Conservation (phyloP, 2,888 invertebrate genomes). For the Rosalia funebris region DNA sequence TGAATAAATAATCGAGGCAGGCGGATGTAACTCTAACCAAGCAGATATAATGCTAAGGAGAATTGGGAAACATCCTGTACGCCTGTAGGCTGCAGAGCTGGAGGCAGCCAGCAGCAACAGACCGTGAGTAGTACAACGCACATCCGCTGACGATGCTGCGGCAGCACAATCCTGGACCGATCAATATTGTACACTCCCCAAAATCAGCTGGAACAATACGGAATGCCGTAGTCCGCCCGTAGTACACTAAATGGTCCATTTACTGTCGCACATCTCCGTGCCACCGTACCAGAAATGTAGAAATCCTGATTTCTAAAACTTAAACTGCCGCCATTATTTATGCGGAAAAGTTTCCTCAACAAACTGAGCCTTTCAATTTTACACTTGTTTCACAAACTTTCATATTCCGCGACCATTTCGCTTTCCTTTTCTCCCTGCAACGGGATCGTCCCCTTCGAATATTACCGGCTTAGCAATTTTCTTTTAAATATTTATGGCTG, state of each 20-base stretch:
- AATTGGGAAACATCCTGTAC: neutral
- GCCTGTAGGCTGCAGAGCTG: constrained; percentile 20
- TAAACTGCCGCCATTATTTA: constrained; percentile 39
- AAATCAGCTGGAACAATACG: constrained; percentile 52
- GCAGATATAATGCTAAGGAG: too few relatives aligned
- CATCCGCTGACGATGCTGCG: constrained; percentile 57
- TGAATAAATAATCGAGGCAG: too few relatives aligned
- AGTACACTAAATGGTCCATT: constrained; percentile 20
- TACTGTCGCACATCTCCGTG: constrained; percentile 19
- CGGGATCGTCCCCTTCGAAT: constrained; percentile 28
- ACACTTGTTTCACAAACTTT: constrained; percentile 44
- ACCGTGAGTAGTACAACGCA: constrained; percentile 44
- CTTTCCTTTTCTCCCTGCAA: constrained; percentile 15
- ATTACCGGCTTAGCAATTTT: constrained; percentile 36
- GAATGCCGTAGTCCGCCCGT: constrained; percentile 22
- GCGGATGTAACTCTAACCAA: too few relatives aligned
- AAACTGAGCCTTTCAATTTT: constrained; percentile 46
- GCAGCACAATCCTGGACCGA: constrained; percentile 56
- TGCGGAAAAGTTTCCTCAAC: constrained; percentile 39
- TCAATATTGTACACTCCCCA: constrained; percentile 58
- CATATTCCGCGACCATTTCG: constrained; percentile 34
- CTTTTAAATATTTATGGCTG: constrained; percentile 39
- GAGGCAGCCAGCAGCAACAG: constrained; percentile 29
- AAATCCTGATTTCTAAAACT: constrained; percentile 22
- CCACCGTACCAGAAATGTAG: constrained; percentile 27